These are phyloP conservation scores for Galaxias olidus DNA, from an alignment of 2,797 vertebrate genomes.

Conservation along the genomic window DNA sequence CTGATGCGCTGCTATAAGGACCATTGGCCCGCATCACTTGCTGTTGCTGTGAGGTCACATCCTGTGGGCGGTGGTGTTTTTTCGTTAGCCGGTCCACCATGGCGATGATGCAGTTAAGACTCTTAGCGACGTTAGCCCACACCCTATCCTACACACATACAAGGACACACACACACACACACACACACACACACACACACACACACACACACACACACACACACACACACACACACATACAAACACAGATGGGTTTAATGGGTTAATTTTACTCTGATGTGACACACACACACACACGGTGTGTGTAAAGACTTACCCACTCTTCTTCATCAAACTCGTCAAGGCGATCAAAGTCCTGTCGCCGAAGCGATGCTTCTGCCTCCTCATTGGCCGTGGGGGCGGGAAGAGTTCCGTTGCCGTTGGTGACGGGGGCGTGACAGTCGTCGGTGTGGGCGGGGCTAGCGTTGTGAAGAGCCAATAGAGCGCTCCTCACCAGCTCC, in stretches of 20 bases:
- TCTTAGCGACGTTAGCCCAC: slow-evolving; percentile 88
- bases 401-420: slow-evolving; percentile 53
- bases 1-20: too few relatives aligned
- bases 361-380: slow-evolving; percentile 35
- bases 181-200: slow-evolving; percentile 5
- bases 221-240: slow-evolving; percentile 15
- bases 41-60: slow-evolving; percentile 39
- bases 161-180: slow-evolving; percentile 23
- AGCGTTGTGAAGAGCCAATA: slow-evolving; percentile 82
- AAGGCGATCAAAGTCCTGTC: slow-evolving; percentile 75
- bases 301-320: slow-evolving; percentile 80
- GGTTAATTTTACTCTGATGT: too few relatives aligned
- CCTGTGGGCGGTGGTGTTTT: slow-evolving; percentile 59
- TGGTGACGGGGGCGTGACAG: slow-evolving; percentile 65
- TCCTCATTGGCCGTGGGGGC: slow-evolving; percentile 51
- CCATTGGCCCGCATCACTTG: slow-evolving; percentile 22
- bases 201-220: slow-evolving; percentile 2
- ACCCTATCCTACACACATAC: slow-evolving; percentile 86
- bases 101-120: slow-evolving; percentile 86
- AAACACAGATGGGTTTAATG: too few relatives aligned
- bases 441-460: slow-evolving; percentile 66
- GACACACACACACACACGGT: slow-evolving; percentile 1
- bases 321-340: slow-evolving; percentile 90
- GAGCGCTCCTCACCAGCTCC: slow-evolving; percentile 86
- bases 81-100: slow-evolving; percentile 86